Conservation (phyloP, 2,113 vertebrate species). For the Romanogobio albipinnatus region DNA sequence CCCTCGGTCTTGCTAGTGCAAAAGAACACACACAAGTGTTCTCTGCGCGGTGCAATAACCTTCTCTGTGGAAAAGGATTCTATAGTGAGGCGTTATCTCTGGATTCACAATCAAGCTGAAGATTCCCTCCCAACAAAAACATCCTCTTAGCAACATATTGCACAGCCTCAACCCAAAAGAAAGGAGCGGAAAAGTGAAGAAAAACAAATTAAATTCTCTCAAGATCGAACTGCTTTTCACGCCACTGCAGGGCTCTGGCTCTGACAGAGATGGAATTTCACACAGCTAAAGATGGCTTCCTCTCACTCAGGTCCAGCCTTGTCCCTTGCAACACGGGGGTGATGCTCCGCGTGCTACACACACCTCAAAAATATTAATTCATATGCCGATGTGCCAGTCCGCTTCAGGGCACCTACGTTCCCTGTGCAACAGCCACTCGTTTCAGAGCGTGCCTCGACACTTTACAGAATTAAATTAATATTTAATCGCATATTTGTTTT, state of each 20-base stretch:
- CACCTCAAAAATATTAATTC: conserved; percentile 9
- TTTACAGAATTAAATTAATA: conserved; percentile 21
- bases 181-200: neutral
- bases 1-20: conserved; percentile 8
- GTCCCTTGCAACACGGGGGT: conserved; percentile 26
- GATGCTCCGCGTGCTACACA: neutral
- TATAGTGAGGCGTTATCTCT: conserved; percentile 16
- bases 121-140: conserved; percentile 27
- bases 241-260: conserved; percentile 10
- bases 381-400: neutral
- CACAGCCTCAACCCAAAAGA: conserved; percentile 18
- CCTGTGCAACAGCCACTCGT: neutral
- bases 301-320: conserved; percentile 43
- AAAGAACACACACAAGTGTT: conserved; percentile 18
- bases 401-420: neutral
- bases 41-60: neutral
- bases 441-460: neutral
- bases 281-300: conserved; percentile 46
- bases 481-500: conserved; percentile 26
- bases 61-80: neutral
- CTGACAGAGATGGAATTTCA: conserved; percentile 47
- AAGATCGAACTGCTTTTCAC: conserved; percentile 10
- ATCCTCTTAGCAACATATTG: conserved; percentile 38
- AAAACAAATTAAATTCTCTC: conserved; percentile 36
- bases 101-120: conserved; percentile 30